Base-by-base conservation (phyloP, 2,113 vertebrate species). In the Gobius niger region DNA sequence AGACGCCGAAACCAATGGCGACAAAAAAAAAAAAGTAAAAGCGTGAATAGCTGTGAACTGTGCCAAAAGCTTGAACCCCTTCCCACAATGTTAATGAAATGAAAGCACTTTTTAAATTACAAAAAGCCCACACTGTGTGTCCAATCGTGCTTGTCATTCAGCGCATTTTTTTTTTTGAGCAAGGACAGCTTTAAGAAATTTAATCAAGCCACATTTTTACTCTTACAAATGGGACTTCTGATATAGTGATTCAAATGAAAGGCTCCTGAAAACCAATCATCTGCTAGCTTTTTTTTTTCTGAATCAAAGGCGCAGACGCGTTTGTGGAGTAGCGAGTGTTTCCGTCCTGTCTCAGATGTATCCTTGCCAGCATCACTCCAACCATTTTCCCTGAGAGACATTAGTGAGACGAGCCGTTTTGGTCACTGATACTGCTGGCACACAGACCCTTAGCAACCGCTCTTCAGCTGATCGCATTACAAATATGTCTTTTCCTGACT, bases 401-500 rank as follows among this genome's bases (percentile, higher is more conserved):
- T 73, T 53, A 69, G 82, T 57, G 50, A 82, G 75, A 74, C 63
- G 73, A 80, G 78, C 73, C 78, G 65, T 78, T 81, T 77, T 77
- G 81, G 77, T 83, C 57, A 47, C 68, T 51, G 72, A 75, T 34
- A 24, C 81, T 76, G 54, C 68, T 78, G 82, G 83, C 83, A 86
- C 63, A 81, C 77, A 82, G 53, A 82, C 67, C 75, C 56, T 54
- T 51, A 63, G 80, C 68, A 85, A 84, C 85, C 70, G 47, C 61
- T 81, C 65, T 54, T 82, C 76, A 77, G 72, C 44, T 81, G 85
- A 89, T 89, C 87, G 78, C 76, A 86, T 85, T 88, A 89, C 86
- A 88, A 89, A 89, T 83, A 77, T 87, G 82, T 81, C 81, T 79
- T 80, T 89, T 79, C 82, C 70, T 83, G 89, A 82, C 79, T 61